These are phyloP conservation scores for Zeugodacus cucurbitae DNA, from an alignment of 1,140 invertebrate species.

Conservation along the genomic window DNA sequence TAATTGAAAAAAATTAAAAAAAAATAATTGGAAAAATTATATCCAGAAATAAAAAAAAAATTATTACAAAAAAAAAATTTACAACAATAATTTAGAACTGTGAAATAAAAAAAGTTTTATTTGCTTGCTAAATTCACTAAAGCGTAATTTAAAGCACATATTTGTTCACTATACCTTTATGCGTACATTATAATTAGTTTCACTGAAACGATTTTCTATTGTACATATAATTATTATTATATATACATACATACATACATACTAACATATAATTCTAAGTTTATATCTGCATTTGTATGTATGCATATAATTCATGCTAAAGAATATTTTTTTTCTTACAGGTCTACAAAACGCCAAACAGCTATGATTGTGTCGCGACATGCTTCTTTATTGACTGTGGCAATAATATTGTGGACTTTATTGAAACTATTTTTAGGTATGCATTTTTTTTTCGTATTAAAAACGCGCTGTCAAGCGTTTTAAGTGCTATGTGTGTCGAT, in stretches of 20 bases:
- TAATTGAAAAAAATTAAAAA: no score
- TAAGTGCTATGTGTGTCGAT: neutral
- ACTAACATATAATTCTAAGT: neutral
- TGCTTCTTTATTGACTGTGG: slow-evolving; percentile 99
- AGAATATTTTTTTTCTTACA: slow-evolving; percentile 57
- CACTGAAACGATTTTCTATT: no score
- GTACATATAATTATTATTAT: no score
- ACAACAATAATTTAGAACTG: neutral
- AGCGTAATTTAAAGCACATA: neutral
- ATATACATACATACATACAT: no score
- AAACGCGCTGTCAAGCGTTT: neutral
- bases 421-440: slow-evolving; percentile 89
- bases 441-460: neutral
- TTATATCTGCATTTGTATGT: neutral
- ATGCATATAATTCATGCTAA: neutral
- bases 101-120: neutral
- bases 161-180: neutral
- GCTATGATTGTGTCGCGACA: slow-evolving; percentile 94
- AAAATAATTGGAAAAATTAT: no score
- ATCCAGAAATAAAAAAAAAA: no score
- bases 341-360: slow-evolving; percentile 79
- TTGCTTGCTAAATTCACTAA: neutral
- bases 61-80: no score
- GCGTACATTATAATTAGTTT: neutral
- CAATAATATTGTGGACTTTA: slow-evolving; percentile 93